phyloP scores from a whole-genome alignment of 2,888 invertebrate genomes.

The Rhodophaea formosa region DNA sequence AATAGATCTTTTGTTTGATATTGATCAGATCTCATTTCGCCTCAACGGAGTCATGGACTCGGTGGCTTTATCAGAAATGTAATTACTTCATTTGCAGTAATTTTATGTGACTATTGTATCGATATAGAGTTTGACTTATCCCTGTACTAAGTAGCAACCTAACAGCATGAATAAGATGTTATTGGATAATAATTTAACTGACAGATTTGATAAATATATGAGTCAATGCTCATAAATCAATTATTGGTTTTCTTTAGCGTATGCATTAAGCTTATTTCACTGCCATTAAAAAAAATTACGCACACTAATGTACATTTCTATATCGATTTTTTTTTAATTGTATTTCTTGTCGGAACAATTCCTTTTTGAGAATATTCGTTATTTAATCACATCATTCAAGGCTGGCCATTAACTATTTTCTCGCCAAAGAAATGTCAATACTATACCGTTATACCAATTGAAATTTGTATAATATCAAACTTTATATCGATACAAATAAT shows the following conservation, averaged over 20 bases:
- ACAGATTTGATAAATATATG: too few species aligned
- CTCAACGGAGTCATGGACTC: neutral
- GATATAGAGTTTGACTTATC: neutral
- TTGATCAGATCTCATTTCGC: conserved; percentile 11
- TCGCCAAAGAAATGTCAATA: too few species aligned
- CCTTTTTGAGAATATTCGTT: too few species aligned
- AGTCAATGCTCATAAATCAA: too few species aligned
- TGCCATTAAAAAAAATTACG: neutral
- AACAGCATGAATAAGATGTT: too few species aligned
- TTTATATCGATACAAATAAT: conserved; percentile 7
- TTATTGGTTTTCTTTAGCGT: neutral
- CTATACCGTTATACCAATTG: neutral
- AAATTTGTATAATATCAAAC: neutral
- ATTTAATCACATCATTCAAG: too few species aligned
- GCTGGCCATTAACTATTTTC: too few species aligned
- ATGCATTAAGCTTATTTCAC: neutral
- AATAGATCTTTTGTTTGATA: conserved; percentile 3
- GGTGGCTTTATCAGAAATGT: neutral
- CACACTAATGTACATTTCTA: neutral
- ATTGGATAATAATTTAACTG: too few species aligned
- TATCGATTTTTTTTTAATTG: neutral
- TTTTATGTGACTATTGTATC: neutral
- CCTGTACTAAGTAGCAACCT: too few species aligned
- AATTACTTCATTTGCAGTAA: neutral
- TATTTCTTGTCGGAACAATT: too few species aligned